Base-by-base conservation (phyloP, 2,113 vertebrate species). In the Polyodon spathula region DNA sequence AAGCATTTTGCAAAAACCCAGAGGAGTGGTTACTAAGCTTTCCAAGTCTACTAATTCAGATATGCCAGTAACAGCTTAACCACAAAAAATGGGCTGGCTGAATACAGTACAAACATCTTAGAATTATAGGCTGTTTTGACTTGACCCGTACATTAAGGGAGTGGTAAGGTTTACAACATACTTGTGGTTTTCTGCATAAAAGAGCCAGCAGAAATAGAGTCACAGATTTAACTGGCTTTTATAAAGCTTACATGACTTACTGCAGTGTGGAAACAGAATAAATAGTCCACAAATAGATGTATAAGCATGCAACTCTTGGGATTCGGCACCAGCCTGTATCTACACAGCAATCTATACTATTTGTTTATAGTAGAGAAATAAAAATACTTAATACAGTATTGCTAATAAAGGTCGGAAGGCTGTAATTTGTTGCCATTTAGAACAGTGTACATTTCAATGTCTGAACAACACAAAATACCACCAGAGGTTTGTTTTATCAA, bases 181-280 rank as follows among this genome's bases (percentile, higher is more conserved):
- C 53, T 86, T 86, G 80, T 1, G 78, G 80, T 83, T 87, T n/a
- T 79, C 64, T 70, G 73, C 73, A 80, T 83, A 79, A 86, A 81
- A 76, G 76, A 77, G 63, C 56, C 53, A 64, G 64, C 66, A 79
- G 76, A 81, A 83, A 63, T 41, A 46, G 65, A 78, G 56, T n/a
- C n/a, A 71, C 37, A 79, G 79, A 85, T 81, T 84, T 83, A 88
- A 88, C 85, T 84, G 81, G 68, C 54, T 74, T 83, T 82, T 78
- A 86, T 81, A 76, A 79, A 77, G 71, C 81, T 87, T 81, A 84
- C 75, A 81, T 76, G 73, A 78, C 74, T 82, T 62, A 80, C 73
- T 75, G 63, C 73, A 81, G 66, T 69, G 73, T 74, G 67, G 62
- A 77, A 81, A 81, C n/a, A n/a, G 70, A 80, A 81, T 67, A 85